These are phyloP conservation scores for Hypanus sabinus DNA, from an alignment of 2,113 vertebrate genomes.

Conservation along the genomic window DNA sequence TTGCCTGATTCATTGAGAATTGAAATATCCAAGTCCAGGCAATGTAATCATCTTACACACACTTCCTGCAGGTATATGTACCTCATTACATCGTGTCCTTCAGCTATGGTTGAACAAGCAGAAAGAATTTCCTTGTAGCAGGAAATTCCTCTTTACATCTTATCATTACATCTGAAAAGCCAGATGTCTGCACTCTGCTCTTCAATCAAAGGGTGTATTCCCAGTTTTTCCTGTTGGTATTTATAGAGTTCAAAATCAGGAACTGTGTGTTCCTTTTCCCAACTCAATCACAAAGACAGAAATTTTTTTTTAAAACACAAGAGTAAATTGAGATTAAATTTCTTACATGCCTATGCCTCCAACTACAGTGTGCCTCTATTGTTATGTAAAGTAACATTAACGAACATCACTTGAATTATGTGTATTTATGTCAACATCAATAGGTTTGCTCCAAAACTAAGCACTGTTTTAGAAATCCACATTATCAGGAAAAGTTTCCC, in stretches of 20 bases:
- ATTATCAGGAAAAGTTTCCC: too few relatives aligned
- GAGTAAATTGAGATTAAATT: not conserved
- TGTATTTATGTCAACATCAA: too few relatives aligned
- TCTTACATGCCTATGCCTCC: not conserved
- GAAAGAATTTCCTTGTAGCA: not conserved
- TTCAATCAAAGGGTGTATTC: slow-evolving; percentile 33
- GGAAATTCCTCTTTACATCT: slow-evolving; percentile 30
- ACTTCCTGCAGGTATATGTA: not conserved
- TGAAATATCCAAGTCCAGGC: not conserved
- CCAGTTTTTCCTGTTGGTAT: slow-evolving; percentile 26
- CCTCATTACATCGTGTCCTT: not conserved
- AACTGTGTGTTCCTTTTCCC: not conserved
- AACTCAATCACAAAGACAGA: not conserved
- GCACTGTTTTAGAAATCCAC: not conserved
- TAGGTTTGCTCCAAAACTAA: not conserved
- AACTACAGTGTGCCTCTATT: not conserved
- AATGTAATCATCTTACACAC: not conserved
- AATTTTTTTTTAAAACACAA: not conserved
- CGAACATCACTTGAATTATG: not conserved
- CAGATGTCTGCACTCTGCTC: slow-evolving; percentile 24
- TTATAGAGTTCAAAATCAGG: not conserved
- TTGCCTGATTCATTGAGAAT: not conserved
- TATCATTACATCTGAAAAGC: slow-evolving; percentile 32
- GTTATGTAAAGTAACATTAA: not conserved
- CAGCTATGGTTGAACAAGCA: not conserved